A percentile compares a stretch with the other conserved stretches of the same genome.
These are phyloP conservation scores for Panurus biarmicus DNA, from an alignment of 2,113 vertebrate genomes.

Conservation along the genomic window DNA sequence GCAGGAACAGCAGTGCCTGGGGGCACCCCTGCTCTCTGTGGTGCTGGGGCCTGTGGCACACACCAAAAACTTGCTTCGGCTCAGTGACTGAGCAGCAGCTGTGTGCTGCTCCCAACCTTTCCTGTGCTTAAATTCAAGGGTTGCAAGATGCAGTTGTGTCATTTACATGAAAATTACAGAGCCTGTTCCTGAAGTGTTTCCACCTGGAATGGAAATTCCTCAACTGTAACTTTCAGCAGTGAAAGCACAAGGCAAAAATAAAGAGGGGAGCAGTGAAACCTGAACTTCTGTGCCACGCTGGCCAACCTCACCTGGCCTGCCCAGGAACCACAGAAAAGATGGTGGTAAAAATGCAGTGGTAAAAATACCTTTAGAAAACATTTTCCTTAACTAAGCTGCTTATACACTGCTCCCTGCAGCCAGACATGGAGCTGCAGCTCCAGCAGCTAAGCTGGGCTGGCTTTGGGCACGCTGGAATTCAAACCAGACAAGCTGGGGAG, in stretches of 20 bases:
- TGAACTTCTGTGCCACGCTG: not conserved
- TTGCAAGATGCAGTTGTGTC: not conserved
- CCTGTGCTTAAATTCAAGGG: not conserved
- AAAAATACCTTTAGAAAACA: not conserved
- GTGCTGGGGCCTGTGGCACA: not conserved
- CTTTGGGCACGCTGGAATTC: not conserved
- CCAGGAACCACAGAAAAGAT: not conserved
- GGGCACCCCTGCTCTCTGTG: rapidly evolving
- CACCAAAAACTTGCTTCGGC: not conserved
- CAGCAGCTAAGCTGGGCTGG: not conserved
- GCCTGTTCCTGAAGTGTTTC: not conserved
- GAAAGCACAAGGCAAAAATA: not conserved
- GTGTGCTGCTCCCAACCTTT: not conserved
- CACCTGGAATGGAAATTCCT: not conserved
- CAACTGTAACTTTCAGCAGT: not conserved
- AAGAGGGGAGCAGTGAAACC: not conserved
- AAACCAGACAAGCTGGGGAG: not conserved
- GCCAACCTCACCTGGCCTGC: not conserved
- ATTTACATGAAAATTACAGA: not conserved
- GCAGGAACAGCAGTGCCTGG: not conserved
- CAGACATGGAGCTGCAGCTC: not conserved
- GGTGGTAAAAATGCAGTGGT: not conserved
- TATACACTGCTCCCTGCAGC: not conserved
- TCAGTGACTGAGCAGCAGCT: not conserved
- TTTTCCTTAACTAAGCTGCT: not conserved